Percentiles rank a stretch among this genome's conserved stretches.
Evolutionary conservation across 2,888 invertebrate species (phyloP).

Genomic region (Agapostemon virescens): DNA sequence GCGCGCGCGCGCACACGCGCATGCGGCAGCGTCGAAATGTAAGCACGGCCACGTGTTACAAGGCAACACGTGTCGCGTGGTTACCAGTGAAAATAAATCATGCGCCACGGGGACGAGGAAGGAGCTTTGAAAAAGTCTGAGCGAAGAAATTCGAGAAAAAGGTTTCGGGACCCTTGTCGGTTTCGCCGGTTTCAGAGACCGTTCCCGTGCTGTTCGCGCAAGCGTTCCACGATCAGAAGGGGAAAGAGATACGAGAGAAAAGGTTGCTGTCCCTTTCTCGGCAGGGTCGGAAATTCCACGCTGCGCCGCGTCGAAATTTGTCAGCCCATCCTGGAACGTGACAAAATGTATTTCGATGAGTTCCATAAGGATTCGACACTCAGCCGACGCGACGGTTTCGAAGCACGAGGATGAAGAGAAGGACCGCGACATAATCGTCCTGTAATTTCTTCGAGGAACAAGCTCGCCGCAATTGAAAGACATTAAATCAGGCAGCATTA

Average conservation of each 20-base stretch:
- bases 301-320: conserved; percentile 32
- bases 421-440: background rate
- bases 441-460: conserved; percentile 7
- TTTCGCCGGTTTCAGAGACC: conserved; percentile 58
- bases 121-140: conserved; percentile 47
- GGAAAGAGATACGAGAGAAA: conserved; percentile 24
- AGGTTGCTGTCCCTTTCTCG: conserved; percentile 21
- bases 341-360: conserved; percentile 19
- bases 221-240: conserved; percentile 42
- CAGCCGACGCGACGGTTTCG: background rate
- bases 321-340: conserved; percentile 23
- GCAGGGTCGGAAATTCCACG: background rate
- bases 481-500: background rate
- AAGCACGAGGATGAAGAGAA: background rate
- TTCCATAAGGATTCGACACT: background rate
- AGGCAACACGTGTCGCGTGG: conserved; percentile 75
- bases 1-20: conserved; percentile 39
- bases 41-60: conserved; percentile 71
- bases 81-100: conserved; percentile 76
- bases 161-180: conserved; percentile 64
- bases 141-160: conserved; percentile 73
- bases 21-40: conserved; percentile 61
- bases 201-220: conserved; percentile 62
- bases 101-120: conserved; percentile 51
- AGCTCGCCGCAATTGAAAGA: background rate